A percentile compares a stretch with the other conserved stretches of the same genome.
phyloP scores from a whole-genome alignment of 2,113 vertebrate genomes.

The Nannospalax galili region DNA sequence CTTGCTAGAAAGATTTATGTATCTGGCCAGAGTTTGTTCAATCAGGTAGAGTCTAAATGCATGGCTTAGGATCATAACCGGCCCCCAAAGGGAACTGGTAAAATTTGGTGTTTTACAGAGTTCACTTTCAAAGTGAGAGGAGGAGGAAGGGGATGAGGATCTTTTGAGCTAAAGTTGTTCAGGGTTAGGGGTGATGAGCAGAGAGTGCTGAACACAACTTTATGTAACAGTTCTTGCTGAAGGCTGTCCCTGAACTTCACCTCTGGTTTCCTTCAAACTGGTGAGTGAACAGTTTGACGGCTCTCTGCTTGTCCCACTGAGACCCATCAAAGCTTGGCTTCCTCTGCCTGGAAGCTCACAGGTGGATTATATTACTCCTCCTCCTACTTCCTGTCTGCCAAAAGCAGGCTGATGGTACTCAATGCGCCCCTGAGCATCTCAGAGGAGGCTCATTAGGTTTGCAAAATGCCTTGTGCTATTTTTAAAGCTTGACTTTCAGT shows the following conservation, averaged over 20 bases:
- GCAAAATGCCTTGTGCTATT: slow-evolving; percentile 56
- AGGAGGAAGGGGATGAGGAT: no score
- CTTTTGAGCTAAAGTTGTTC: not conserved
- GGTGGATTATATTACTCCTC: not conserved
- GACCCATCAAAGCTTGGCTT: not conserved
- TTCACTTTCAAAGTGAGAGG: not conserved
- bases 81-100: not conserved
- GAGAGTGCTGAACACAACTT: not conserved
- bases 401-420: not conserved
- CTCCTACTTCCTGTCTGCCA: not conserved
- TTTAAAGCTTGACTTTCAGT: slow-evolving; percentile 65
- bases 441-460: slow-evolving; percentile 47
- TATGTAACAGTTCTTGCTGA: not conserved
- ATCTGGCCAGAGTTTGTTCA: not conserved
- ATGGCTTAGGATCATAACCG: not conserved
- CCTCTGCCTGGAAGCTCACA: not conserved
- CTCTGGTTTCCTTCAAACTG: not conserved
- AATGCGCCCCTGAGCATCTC: not conserved
- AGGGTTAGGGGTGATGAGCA: not conserved
- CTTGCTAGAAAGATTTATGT: not conserved
- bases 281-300: not conserved
- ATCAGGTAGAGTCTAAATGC: not conserved
- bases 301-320: not conserved
- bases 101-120: not conserved
- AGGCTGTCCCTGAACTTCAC: not conserved